Base-by-base conservation (phyloP, 2,797 vertebrate species). In the Pantherophis alleghaniensis region DNA sequence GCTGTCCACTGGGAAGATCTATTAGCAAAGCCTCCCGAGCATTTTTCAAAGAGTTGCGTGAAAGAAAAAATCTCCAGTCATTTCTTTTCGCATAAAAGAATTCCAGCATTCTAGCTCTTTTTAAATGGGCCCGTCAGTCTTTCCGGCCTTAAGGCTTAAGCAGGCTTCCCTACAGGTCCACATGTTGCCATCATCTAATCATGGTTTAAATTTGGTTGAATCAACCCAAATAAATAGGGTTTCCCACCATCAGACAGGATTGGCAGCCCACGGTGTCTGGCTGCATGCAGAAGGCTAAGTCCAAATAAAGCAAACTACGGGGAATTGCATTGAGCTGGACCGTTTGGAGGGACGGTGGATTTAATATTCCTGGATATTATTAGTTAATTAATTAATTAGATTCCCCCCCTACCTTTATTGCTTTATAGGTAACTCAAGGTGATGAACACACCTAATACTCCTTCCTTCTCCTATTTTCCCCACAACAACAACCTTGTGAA, bases 1-100 rank as follows among this genome's bases (percentile, higher is more conserved):
- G 95, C 95, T 94, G 95, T 95, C 96, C 96, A 95, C 79, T 92
- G 96, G 96, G 96, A 97, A 96, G 96, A 96, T 92, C 96, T 95
- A 96, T 97, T 96, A 95, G 95, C 95, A 96, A 94, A 96, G 96
- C 95, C 96, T 96, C 96, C 94, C 94, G 87, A 93, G 95, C 92
- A 22, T 96, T 96, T 96, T 96, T 93, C 94, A 91, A 95, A 96
- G 95, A 94, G 90, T 95, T 96, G 95, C 57, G 2, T 11, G 94
- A 51, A 51, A 42, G 69, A 93, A 95, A 94, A 56, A 86, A 93
- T 95, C 92, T 92, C 94, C 79, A 55, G 61, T 92, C 83, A 10
- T 91, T 95, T 91, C 91, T 89, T 28, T 22, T 94, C 32, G 4
- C 69, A 4, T 94, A 63, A 83, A 94, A 93, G 93, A 42, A 88